A percentile compares a stretch with the other conserved stretches of the same genome.
phyloP scores from a whole-genome alignment of 2,113 vertebrate species.

The Sinocyclocheilus maitianheensis region DNA sequence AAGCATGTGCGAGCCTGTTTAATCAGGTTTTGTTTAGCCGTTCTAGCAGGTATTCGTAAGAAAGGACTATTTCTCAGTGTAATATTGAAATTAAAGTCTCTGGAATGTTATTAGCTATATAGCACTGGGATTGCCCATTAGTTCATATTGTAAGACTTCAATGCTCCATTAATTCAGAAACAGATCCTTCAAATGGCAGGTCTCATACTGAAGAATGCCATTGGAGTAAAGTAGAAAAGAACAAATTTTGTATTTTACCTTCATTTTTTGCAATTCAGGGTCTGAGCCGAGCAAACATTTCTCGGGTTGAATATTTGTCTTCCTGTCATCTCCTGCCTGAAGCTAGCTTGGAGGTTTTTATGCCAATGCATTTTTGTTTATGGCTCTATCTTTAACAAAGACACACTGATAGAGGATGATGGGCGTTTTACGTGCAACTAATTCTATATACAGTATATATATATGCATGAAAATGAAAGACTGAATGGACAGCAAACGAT shows the following conservation, averaged over 20 bases:
- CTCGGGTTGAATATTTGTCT: conserved; percentile 21
- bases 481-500: background rate
- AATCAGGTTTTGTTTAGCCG: conserved; percentile 17
- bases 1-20: conserved; percentile 13
- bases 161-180: conserved; percentile 18
- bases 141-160: conserved; percentile 4
- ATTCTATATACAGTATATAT: background rate
- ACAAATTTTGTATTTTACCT: conserved; percentile 3
- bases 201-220: background rate
- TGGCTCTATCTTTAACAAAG: background rate
- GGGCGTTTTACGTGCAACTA: background rate
- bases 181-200: background rate
- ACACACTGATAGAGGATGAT: background rate
- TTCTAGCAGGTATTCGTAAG: conserved; percentile 9
- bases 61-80: background rate
- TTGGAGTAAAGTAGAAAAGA: background rate
- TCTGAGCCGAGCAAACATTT: conserved; percentile 23
- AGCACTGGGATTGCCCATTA: conserved; percentile 3
- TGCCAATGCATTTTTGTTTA: conserved; percentile 16
- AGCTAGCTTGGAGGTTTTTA: conserved; percentile 28
- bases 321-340: conserved; percentile 18
- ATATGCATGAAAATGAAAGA: conserved; percentile 20
- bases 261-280: conserved; percentile 2
- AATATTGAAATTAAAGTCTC: conserved; percentile 2
- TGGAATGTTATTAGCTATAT: conserved; percentile 18